These are phyloP conservation scores for Sinocyclocheilus anophthalmus DNA, from an alignment of 2,113 vertebrate species.

Conservation along the genomic window DNA sequence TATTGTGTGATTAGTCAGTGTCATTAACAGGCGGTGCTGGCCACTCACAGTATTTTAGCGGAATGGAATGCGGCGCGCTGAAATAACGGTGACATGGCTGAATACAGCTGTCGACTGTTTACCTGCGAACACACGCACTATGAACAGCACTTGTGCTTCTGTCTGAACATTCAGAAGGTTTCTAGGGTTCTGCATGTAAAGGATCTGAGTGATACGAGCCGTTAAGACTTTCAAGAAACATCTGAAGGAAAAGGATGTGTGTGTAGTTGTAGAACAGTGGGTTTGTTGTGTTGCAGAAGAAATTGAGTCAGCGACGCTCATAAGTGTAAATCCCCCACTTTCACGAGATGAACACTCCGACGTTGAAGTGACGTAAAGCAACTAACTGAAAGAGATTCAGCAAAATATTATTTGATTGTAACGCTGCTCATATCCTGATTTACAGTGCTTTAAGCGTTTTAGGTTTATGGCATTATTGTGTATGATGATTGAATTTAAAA, in stretches of 20 bases:
- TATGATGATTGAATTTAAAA: not conserved
- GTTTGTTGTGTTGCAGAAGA: not conserved
- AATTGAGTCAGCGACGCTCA: not conserved
- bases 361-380: too few species aligned
- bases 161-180: not conserved
- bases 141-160: not conserved
- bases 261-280: not conserved
- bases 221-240: not conserved
- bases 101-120: conserved; percentile 70
- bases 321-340: not conserved
- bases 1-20: conserved; percentile 51
- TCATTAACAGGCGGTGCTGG: conserved; percentile 60
- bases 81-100: too few species aligned
- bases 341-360: not conserved
- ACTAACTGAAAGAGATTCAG: not conserved
- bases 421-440: not conserved
- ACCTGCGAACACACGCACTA: conserved; percentile 60
- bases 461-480: not conserved
- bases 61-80: conserved; percentile 65
- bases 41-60: conserved; percentile 74
- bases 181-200: not conserved
- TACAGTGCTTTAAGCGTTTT: not conserved
- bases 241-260: not conserved
- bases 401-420: not conserved
- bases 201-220: not conserved